These are phyloP conservation scores for Lordiphosa stackelbergi DNA, from an alignment of 1,140 invertebrate genomes.

Conservation along the genomic window DNA sequence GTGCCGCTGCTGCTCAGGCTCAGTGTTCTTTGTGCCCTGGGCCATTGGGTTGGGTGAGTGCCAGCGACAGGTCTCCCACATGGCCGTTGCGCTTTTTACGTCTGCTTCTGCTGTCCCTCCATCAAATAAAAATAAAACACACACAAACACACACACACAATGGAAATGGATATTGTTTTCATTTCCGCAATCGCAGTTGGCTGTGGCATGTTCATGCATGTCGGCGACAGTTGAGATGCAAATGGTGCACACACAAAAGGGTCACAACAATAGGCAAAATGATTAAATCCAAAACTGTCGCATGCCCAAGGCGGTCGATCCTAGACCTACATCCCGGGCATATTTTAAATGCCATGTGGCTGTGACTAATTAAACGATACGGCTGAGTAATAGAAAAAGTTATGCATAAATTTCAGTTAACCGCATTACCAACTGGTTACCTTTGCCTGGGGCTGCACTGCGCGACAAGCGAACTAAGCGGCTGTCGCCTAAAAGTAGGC, in stretches of 20 bases:
- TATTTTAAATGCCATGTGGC: slow-evolving; percentile 34
- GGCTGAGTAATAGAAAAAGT: slow-evolving; percentile 59
- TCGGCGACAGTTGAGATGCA: slow-evolving; percentile 54
- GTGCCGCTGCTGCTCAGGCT: neutral
- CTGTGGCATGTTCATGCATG: slow-evolving; percentile 48
- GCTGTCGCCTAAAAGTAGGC: slow-evolving; percentile 3
- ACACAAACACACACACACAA: slow-evolving; percentile 43
- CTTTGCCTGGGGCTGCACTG: neutral
- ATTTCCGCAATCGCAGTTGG: slow-evolving; percentile 53
- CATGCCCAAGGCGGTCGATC: slow-evolving; percentile 42
- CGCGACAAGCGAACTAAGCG: neutral
- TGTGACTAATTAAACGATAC: slow-evolving; percentile 65
- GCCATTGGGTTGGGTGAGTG: slow-evolving; percentile 26
- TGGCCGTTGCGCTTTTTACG: slow-evolving; percentile 60
- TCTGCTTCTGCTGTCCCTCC: slow-evolving; percentile 24
- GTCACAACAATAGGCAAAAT: slow-evolving; percentile 62
- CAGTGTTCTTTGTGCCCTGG: slow-evolving; percentile 9
- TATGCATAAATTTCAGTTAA: slow-evolving; percentile 65
- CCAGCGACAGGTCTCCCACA: slow-evolving; percentile 53
- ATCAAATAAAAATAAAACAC: slow-evolving; percentile 40
- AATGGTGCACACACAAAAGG: slow-evolving; percentile 57
- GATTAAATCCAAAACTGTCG: slow-evolving; percentile 64
- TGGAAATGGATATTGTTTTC: slow-evolving; percentile 75
- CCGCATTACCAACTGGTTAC: slow-evolving; percentile 17
- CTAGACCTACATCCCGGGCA: slow-evolving; percentile 5